Evolutionary conservation across 2,888 invertebrate species (phyloP).

Genomic region (Drosophila meridionalis): DNA sequence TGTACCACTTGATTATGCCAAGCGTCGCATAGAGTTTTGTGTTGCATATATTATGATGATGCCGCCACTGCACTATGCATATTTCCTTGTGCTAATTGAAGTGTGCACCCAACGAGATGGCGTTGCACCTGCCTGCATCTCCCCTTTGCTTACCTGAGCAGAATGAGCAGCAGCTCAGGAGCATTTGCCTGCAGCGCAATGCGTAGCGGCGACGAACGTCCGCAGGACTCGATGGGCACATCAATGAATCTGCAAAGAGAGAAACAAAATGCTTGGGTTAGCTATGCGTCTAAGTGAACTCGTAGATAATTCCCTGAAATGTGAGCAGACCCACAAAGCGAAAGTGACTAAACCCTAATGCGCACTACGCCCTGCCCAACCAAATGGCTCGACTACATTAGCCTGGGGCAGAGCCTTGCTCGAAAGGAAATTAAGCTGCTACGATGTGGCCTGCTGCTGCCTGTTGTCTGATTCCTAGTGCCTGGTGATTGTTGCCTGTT

Average conservation of each 20-base stretch:
- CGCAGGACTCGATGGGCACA: slow-evolving; percentile 93
- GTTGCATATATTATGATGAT: slow-evolving; percentile 63
- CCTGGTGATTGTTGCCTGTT: background rate
- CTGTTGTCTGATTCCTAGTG: background rate
- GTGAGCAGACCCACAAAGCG: background rate
- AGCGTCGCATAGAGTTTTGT: slow-evolving; percentile 64
- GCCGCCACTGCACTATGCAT: slow-evolving; percentile 59
- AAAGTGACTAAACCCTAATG: slow-evolving; percentile 42
- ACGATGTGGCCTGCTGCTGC: slow-evolving; percentile 30
- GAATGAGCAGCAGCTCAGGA: slow-evolving; percentile 90
- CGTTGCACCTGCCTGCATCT: background rate
- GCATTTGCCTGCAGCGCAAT: slow-evolving; percentile 91
- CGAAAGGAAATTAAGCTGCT: slow-evolving; percentile 55
- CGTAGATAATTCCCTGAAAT: slow-evolving; percentile 15
- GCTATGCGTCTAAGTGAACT: slow-evolving; percentile 15
- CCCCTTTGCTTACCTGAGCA: slow-evolving; percentile 86
- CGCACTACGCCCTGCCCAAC: slow-evolving; percentile 24
- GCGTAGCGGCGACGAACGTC: slow-evolving; percentile 89
- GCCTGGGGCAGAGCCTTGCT: slow-evolving; percentile 12
- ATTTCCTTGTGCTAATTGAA: slow-evolving; percentile 71
- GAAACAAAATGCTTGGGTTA: slow-evolving; percentile 16
- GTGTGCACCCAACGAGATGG: slow-evolving; percentile 28
- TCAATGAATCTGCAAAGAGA: slow-evolving; percentile 88
- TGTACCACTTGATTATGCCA: slow-evolving; percentile 74
- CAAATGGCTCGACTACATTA: slow-evolving; percentile 54